phyloP scores from a whole-genome alignment of 2,797 vertebrate species.

The Enteromius unitaeniatus region DNA sequence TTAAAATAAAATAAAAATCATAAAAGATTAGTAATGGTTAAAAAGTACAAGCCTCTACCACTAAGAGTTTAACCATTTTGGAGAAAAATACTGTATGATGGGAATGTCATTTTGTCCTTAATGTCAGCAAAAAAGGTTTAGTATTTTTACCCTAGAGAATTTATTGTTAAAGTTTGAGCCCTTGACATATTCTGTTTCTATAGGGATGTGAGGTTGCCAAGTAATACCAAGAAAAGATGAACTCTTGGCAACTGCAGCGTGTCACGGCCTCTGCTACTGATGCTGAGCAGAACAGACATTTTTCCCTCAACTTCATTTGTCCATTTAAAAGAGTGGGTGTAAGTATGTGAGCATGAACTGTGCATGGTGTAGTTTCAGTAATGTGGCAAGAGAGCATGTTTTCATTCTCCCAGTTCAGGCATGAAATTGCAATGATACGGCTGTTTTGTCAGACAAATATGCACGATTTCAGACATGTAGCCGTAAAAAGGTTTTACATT shows the following conservation, averaged over 20 bases:
- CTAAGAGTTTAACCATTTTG: constrained; percentile 1
- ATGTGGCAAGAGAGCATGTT: constrained; percentile 26
- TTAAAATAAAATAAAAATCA: background rate
- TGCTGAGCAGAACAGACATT: background rate
- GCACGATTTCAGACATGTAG: constrained; percentile 23
- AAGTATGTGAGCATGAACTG: constrained; percentile 5
- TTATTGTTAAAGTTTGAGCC: constrained; percentile 25
- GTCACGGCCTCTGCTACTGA: background rate
- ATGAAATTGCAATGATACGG: constrained; percentile 20
- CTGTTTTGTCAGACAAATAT: constrained; percentile 29
- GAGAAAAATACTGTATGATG: background rate
- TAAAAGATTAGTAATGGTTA: background rate
- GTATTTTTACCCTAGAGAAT: constrained; percentile 39
- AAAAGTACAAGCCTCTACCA: background rate
- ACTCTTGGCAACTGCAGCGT: constrained; percentile 27
- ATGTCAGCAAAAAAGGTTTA: constrained; percentile 27
- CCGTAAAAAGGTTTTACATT: constrained; percentile 8
- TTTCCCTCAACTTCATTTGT: background rate
- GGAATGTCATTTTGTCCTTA: constrained; percentile 38
- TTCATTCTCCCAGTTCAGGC: constrained; percentile 33
- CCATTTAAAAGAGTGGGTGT: constrained; percentile 18
- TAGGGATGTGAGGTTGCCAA: constrained; percentile 38
- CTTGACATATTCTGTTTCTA: constrained; percentile 35
- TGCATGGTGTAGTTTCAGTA: constrained; percentile 16
- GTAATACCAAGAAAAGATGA: constrained; percentile 43